Evolutionary conservation across 2,888 invertebrate genomes (phyloP), one percentile per base, ranked within the genome.

Genomic region (Spilarctia lutea): DNA sequence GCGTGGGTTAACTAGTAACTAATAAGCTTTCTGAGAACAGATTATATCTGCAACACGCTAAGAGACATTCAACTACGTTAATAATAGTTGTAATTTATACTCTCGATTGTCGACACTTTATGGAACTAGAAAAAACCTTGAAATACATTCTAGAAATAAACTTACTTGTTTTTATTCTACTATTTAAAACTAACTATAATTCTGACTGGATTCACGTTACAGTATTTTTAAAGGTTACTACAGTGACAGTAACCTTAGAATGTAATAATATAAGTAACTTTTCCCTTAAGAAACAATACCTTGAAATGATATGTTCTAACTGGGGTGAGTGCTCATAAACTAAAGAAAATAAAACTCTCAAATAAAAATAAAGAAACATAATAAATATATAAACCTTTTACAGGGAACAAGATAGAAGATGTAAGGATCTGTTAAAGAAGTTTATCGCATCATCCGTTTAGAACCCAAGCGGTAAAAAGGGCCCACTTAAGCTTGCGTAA

Each of bases 401-500:
- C 35, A 63, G 1, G 65, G 45, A 48, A 20, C 66, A 30, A 30
- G 65, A 56, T 68, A 69, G 65, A 65, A 48, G 68, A 33, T 65
- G 30, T n/a, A n/a, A 39, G 27, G 39, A 45, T 60, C 67, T 30
- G 35, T 52, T 60, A 52, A n/a, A 66, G 65, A 30, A 74, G 65
- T 66, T 70, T 74, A 70, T 74, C 73, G 69, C 52, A 6, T 42
- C 39, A 24, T 69, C 39, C n/a, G 56, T 48, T 24, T 33, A 16
- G 70, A 33, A 18, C 60, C 60, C 39, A 24, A 70, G 70, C n/a
- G 35, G 52, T 11, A 63, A 39, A 74, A 66, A 52, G 27, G 48
- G 45, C 65, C 56, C 66, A 70, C 74, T 74, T 74, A 74, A 56
- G 70, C 42, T 74, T 66, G 73, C 56, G 69, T 74, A 56, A 65